Base-by-base conservation (phyloP, 1,140 invertebrate species). In the Drosophila neocordata region DNA sequence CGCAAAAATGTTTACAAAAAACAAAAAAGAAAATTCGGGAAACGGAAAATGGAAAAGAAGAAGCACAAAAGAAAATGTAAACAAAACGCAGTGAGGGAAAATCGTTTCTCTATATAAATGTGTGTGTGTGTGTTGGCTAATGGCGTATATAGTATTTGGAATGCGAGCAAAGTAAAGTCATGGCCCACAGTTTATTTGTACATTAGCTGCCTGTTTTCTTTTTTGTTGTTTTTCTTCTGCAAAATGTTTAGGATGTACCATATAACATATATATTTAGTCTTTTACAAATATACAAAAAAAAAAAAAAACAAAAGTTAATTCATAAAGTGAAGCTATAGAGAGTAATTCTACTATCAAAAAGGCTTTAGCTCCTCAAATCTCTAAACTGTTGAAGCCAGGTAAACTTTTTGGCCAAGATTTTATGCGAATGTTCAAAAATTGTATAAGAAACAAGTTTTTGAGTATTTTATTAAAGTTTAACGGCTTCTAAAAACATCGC, bases 1-100 rank as follows among this genome's bases (percentile, higher is more conserved):
- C 4, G 56, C 31, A 57, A 22, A 34, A 34, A 58, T 74, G 72
- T 73, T 73, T 73, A 73, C 61, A 52, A 35, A 48, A 31, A 31
- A 31, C 6, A 18, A 20, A 48, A 55, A 57, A 56, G 71, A 37
- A 57, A 38, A 38, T 73, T 73, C 34, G 70, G 72, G 35, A 55
- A 71, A 69, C 12, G 48, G 6, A 58, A 31, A 73, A 62, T 44
- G 58, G 37, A 72, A 72, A 72, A 72, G 69, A 62, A 52, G 44
- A 60, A 55, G 61, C 44, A 41, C 55, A 48, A 52, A 27, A 37
- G 63, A 57, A 74, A 75, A 74, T 74, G 71, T 75, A 75, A 75
- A 75, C 73, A 75, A 75, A 74, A 57, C 15, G 5, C 27, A 7
- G 57, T 63, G 41, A 65, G 4, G 20, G 44, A 74, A 73, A 66